Evolutionary conservation across 2,113 vertebrate genomes (phyloP), one percentile per base, ranked within the genome.

Genomic region (Ciconia stormi): DNA sequence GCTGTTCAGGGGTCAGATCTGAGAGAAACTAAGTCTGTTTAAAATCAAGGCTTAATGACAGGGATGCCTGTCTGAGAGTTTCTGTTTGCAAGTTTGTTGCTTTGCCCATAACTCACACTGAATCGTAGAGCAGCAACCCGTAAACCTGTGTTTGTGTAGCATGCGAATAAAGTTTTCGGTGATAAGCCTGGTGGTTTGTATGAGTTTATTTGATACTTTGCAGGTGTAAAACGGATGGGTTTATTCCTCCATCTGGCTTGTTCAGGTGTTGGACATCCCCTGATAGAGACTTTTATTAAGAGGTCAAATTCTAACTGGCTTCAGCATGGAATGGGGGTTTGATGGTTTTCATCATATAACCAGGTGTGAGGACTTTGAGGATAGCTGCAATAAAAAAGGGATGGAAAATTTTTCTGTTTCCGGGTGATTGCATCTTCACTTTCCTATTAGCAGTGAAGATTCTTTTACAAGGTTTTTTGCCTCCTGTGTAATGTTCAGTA

Each of bases 1-100:
- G 94, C 94, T 95, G 95, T 46, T 79, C 2, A 13, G 89, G 91
- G 83, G 14, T 5, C 73, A 76, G 83, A 79, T 82, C 77, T 46
- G 91, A 84, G 81, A 19, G 93, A 13, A 95, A 0, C 19, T 2
- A 22, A 42, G 70, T 25, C 83, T 97, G 96, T 69, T 94, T 79
- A 76, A 82, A 87, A 80, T 93, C 95, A 85, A 42, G 69, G 65
- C 19, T 40, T 34, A 34, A 6, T 42, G 79, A 11, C 46, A 27
- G 30, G 74, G 85, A 1, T 40, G 47, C 34, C 4, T 71, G 89
- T 23, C 20, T 10, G 61, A 9, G 82, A 25, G 82, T 2, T 18
- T 38, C 14, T 63, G 59, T 85, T 69, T 46, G 46, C 22, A 7
- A 32, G 50, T 46, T 53, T 36, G 46, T 14, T 49, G 61, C 80